Evolutionary conservation across 2,888 invertebrate genomes (phyloP).

Genomic region (Priocnemis perturbator): DNA sequence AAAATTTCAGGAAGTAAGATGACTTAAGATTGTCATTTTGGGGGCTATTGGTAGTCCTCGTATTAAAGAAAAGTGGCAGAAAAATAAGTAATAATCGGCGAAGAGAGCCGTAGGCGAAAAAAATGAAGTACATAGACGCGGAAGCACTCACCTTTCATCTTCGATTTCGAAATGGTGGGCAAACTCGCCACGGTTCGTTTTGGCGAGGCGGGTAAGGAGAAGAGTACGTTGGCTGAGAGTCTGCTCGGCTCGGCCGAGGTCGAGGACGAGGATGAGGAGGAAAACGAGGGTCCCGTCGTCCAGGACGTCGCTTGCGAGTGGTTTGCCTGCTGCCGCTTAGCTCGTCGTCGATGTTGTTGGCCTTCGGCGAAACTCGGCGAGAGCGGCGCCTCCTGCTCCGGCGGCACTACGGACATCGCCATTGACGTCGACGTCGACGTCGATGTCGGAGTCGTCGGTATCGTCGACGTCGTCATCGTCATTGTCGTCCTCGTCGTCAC

Average conservation of each 20-base stretch:
- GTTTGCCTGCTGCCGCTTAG: constrained; percentile 30
- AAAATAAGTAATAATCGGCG: too few relatives aligned
- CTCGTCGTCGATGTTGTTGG: constrained; percentile 39
- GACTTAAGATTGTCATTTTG: too few relatives aligned
- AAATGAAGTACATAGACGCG: too few relatives aligned
- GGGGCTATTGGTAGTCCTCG: too few relatives aligned
- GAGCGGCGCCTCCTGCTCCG: constrained; percentile 39
- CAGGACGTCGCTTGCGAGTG: not conserved
- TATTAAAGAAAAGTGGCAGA: too few relatives aligned
- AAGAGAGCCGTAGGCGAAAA: too few relatives aligned
- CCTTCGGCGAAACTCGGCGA: constrained; percentile 31
- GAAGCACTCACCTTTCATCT: constrained; percentile 87
- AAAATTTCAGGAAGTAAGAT: too few relatives aligned
- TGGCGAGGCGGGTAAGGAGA: constrained; percentile 64
- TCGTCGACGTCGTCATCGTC: constrained; percentile 51
- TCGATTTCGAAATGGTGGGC: constrained; percentile 80
- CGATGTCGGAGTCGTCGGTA: constrained; percentile 36
- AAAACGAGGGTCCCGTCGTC: constrained; percentile 48
- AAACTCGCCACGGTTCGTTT: constrained; percentile 51
- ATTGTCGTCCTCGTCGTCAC: constrained; percentile 21
- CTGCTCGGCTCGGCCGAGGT: constrained; percentile 40
- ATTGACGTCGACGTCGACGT: constrained; percentile 30
- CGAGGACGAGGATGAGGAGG: constrained; percentile 35
- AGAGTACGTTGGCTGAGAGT: constrained; percentile 57
- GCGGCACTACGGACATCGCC: constrained; percentile 19